Evolutionary conservation across 1,140 invertebrate species (phyloP), one percentile per base, ranked within the genome.

Genomic region (Drosophila subpulchrella): DNA sequence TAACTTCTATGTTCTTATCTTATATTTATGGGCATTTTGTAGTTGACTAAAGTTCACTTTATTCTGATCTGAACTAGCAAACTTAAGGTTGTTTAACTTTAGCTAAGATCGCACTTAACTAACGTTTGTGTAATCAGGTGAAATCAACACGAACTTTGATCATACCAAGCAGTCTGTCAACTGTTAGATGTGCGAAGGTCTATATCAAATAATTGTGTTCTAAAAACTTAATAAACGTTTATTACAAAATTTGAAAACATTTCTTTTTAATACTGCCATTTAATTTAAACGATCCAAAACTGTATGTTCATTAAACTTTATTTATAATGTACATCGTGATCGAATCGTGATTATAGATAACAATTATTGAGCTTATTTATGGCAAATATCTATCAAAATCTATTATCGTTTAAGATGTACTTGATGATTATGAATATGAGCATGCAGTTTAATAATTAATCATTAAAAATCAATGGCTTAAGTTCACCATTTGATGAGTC

Each of bases 111-210:
- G 60, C n/a, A 44, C 15, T 34, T 10, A 41, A 20, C 10, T 38
- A 11, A 15, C 6, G n/a, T 47, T 6, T 55, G 17, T 67, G 48
- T 70, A 61, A 70, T 70, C 48, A 70, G 66, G 39, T 67, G 65
- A 53, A 48, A 41, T 32, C 17, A 55, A 24, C 61, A 47, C 15
- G 66, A 24, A 70, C 61, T 70, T 70, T 55, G 46, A 1, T 67
- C 66, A 46, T n/a, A 15, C 24, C 27, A 24, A 44, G 51, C 17
- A 57, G n/a, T 30, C 20, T n/a, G 17, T 7, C 17, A 44, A 13
- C 51, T 44, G 17, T 47, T 32, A 2, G 11, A n/a, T 42, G n/a
- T 30, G 3, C 3, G n/a, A 68, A 68, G 66, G 48, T 48, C 27
- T 11, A 32, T 4, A 7, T n/a, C n/a, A 13, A 20, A 7, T 24